phyloP scores from a whole-genome alignment of 2,797 vertebrate genomes.

The Megalops cyprinoides region DNA sequence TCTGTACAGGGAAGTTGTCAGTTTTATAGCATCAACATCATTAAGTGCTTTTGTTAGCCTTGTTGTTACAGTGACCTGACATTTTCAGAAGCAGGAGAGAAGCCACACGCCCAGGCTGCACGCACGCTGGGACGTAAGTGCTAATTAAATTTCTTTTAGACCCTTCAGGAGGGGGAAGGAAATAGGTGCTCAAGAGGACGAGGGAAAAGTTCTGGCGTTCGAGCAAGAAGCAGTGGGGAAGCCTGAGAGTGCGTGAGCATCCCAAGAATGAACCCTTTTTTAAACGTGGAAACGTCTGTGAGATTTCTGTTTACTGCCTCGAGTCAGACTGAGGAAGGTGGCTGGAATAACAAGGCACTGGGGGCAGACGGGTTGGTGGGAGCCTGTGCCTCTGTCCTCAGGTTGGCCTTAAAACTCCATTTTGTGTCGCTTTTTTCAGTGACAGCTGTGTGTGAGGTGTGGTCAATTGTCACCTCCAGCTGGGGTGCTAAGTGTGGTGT shows the following conservation, averaged over 20 bases:
- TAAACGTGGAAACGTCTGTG: not conserved
- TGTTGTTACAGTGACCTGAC: constrained; percentile 63
- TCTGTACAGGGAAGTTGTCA: constrained; percentile 64
- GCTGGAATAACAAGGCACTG: not conserved
- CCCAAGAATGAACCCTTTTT: not conserved
- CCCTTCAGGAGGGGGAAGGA: constrained; percentile 8
- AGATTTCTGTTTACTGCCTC: constrained; percentile 27
- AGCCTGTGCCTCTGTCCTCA: not conserved
- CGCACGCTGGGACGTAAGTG: constrained; percentile 34
- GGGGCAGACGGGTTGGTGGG: not conserved
- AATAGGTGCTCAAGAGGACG: too few species aligned
- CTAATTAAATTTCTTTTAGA: constrained; percentile 56
- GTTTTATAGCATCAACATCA: constrained; percentile 68
- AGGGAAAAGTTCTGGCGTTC: constrained; percentile 8
- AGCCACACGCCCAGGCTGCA: constrained; percentile 29
- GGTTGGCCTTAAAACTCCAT: not conserved
- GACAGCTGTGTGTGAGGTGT: not conserved
- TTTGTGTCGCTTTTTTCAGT: too few species aligned
- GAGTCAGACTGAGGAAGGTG: constrained; percentile 17
- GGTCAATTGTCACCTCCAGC: not conserved
- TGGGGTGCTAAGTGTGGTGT: not conserved
- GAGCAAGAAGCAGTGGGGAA: not conserved
- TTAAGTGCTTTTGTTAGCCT: constrained; percentile 64
- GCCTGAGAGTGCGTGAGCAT: too few species aligned
- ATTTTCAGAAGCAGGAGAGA: constrained; percentile 62